A percentile compares a stretch with the other conserved stretches of the same genome.
Evolutionary conservation across 2,797 vertebrate genomes (phyloP).

Genomic region (Epinephelus coioides): DNA sequence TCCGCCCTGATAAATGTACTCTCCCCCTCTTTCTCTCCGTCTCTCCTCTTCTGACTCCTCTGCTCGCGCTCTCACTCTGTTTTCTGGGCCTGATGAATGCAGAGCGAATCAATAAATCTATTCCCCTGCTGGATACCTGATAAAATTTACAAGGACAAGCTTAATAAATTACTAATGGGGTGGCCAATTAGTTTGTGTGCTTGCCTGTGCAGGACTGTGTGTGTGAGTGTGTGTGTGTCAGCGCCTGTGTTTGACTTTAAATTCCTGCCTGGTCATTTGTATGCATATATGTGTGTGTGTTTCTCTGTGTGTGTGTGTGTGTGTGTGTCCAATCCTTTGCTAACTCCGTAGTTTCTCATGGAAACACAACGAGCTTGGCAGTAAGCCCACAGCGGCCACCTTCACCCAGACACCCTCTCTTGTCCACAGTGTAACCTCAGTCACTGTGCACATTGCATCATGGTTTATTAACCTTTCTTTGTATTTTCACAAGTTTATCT

Average conservation of each 20-base stretch:
- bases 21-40: slow-evolving; percentile 38
- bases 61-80: slow-evolving; percentile 59
- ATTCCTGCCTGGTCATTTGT: slow-evolving; percentile 66
- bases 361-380: slow-evolving; percentile 47
- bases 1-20: slow-evolving; percentile 78
- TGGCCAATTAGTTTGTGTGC: slow-evolving; percentile 84
- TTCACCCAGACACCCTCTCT: neutral
- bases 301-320: slow-evolving; percentile 20
- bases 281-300: slow-evolving; percentile 39
- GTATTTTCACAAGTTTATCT: neutral
- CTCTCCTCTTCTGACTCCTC: slow-evolving; percentile 54
- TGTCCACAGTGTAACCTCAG: slow-evolving; percentile 3
- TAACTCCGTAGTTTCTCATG: slow-evolving; percentile 23
- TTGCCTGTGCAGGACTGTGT: slow-evolving; percentile 45
- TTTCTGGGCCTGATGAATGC: slow-evolving; percentile 80
- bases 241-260: slow-evolving; percentile 44
- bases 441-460: neutral
- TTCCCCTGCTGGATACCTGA: slow-evolving; percentile 81
- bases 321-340: slow-evolving; percentile 40
- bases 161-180: slow-evolving; percentile 87
- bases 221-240: slow-evolving; percentile 31
- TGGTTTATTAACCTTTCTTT: slow-evolving; percentile 1
- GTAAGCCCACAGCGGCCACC: slow-evolving; percentile 4
- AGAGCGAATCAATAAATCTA: slow-evolving; percentile 85
- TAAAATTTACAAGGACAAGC: slow-evolving; percentile 85